phyloP scores from a whole-genome alignment of 2,113 vertebrate genomes.

The Bungarus multicinctus region DNA sequence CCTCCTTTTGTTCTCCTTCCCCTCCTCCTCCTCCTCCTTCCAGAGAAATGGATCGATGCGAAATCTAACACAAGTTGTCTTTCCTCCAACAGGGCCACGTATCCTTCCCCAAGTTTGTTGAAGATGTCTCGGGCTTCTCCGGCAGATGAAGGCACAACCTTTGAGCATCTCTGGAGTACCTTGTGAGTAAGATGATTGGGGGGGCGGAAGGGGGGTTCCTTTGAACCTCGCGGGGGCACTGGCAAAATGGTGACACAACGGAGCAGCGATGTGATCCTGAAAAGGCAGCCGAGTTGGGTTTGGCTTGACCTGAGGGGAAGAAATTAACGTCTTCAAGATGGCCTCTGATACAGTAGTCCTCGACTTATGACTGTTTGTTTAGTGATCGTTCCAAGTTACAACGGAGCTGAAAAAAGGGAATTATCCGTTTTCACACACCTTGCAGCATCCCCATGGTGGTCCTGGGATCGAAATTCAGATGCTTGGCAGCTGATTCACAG shows the following conservation, averaged over 20 bases:
- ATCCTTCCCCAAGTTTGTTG: slow-evolving; percentile 71
- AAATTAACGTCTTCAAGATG: background rate
- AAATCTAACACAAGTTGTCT: background rate
- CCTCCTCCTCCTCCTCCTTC: too few species aligned
- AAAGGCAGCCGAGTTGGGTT: background rate
- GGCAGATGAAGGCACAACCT: slow-evolving; percentile 85
- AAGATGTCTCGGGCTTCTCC: slow-evolving; percentile 88
- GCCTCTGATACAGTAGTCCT: background rate
- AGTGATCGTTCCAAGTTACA: background rate
- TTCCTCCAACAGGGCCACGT: slow-evolving; percentile 71
- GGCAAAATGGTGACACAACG: background rate
- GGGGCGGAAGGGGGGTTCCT: background rate
- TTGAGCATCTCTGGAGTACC: slow-evolving; percentile 93
- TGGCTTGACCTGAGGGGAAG: background rate
- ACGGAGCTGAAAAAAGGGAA: too few species aligned
- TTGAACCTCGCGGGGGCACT: background rate
- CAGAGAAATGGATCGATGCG: background rate
- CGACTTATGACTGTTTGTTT: background rate
- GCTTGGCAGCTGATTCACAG: too few species aligned
- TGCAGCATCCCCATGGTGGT: too few species aligned
- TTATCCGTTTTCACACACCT: too few species aligned
- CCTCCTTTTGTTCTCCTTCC: too few species aligned
- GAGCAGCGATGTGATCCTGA: background rate
- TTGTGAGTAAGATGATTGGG: slow-evolving; percentile 78
- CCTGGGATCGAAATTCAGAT: too few species aligned